phyloP scores from a whole-genome alignment of 1,140 invertebrate genomes.

The Panagrolaimus sp. region DNA sequence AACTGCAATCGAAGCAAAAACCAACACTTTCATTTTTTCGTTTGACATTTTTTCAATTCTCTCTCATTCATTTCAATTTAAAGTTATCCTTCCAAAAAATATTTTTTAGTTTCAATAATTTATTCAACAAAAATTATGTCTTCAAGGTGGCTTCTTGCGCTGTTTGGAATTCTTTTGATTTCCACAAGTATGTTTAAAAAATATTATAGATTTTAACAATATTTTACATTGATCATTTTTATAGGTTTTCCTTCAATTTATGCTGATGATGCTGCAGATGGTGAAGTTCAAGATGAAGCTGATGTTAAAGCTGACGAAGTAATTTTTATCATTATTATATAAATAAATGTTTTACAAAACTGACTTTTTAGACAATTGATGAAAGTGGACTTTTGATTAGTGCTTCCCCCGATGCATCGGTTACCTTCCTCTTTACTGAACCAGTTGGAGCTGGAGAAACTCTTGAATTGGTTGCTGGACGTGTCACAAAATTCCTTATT shows the following conservation, averaged over 20 bases:
- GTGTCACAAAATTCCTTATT: conserved; percentile 85
- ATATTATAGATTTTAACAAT: not conserved
- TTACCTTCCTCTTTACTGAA: conserved; percentile 83
- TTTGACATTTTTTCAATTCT: too few species aligned
- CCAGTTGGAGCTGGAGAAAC: conserved; percentile 65
- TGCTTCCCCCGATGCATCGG: conserved; percentile 83
- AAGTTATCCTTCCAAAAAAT: too few species aligned
- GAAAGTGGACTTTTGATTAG: conserved; percentile 64
- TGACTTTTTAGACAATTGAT: conserved; percentile 60
- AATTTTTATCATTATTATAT: too few species aligned
- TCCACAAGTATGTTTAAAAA: not conserved
- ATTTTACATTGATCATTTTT: not conserved
- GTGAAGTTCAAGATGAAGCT: conserved; percentile 62
- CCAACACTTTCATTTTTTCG: too few species aligned
- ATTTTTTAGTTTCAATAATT: too few species aligned
- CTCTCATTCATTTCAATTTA: too few species aligned
- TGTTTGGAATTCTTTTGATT: conserved; percentile 14
- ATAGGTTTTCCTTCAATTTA: not conserved
- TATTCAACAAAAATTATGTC: conserved; percentile 3
- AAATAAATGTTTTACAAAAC: too few species aligned
- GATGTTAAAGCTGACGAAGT: conserved; percentile 60
- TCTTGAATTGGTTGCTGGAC: conserved; percentile 78
- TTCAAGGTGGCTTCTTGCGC: not conserved
- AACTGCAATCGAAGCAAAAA: too few species aligned
- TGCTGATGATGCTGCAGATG: conserved; percentile 49